Evolutionary conservation across 2,888 invertebrate genomes (phyloP), one percentile per base, ranked within the genome.

Genomic region (Opisthograptis luteolata): DNA sequence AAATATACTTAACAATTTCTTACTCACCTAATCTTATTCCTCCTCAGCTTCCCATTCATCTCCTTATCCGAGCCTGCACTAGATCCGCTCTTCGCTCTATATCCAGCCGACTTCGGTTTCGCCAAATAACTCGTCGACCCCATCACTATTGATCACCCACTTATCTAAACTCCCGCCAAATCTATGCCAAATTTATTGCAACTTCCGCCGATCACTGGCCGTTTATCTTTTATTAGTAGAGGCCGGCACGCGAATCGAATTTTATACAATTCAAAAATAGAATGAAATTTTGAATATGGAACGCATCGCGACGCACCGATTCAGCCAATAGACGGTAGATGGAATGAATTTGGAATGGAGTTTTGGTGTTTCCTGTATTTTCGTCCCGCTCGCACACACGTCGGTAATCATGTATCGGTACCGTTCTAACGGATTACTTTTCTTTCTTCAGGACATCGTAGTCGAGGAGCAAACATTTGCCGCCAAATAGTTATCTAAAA

Each of bases 11-110:
- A n/a, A n/a, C n/a, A n/a, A n/a, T n/a, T n/a, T n/a, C n/a, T n/a
- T n/a, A 68, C 74, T 74, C 68, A 78, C 90, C 88, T 79, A 50
- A 89, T 81, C 71, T 90, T 90, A 6, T 75, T 73, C 25, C 84
- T 77, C 45, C 83, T 81, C 52, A 88, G 68, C 50, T 90, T 91
- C 13, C 84, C 88, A 58, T 81, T 85, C 77, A 86, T 84, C 50
- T 91, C 91, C 54, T 87, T 91, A 49, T 91, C 91, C 1, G 87
- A 87, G 1, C 88, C 87, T 3, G 66, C 81, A 65, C 86, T 87
- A 36, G 89, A 89, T 6, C 86, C 89, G 58, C 88, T 88, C 62
- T 87, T 89, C 15, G 74, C 76, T 62, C 82, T 76, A 49, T 81
- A 87, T 40, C 81, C 81, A 6, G 73, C 70, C 12, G 81, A 66